Evolutionary conservation across 64 coral and sea anemone species (phyloP).

Genomic region (Catalaphyllia jardinei): DNA sequence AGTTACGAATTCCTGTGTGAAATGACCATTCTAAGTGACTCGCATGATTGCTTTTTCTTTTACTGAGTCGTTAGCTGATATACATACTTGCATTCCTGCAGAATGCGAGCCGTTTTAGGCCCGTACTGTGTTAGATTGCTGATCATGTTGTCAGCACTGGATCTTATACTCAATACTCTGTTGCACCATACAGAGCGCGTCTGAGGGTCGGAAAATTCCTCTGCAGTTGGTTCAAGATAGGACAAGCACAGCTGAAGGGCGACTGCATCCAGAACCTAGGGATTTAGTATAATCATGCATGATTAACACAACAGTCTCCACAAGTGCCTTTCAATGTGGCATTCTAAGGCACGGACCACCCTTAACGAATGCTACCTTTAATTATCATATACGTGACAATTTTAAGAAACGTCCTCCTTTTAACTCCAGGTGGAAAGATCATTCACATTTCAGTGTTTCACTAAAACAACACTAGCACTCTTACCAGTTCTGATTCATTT

Average conservation of each 20-base stretch:
- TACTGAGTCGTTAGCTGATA: neutral
- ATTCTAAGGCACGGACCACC: no score
- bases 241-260: slow-evolving; percentile 35
- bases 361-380: no score
- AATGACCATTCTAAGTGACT: no score
- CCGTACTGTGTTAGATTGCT: neutral
- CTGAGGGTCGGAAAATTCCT: slow-evolving; percentile 38
- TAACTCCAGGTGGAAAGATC: neutral
- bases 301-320: neutral
- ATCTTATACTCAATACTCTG: slow-evolving; percentile 42
- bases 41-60: no score
- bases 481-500: slow-evolving; percentile 52
- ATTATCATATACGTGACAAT: no score
- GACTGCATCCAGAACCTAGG: slow-evolving; percentile 44
- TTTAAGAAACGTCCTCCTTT: no score
- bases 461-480: neutral
- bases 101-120: neutral
- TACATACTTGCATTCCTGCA: slow-evolving; percentile 33
- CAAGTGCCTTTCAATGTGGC: no score
- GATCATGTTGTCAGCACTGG: slow-evolving; percentile 37
- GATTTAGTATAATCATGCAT: neutral
- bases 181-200: slow-evolving; percentile 52
- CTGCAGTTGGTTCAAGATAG: slow-evolving; percentile 16
- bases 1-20: no score
- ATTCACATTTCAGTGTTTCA: neutral